phyloP scores from a whole-genome alignment of 2,888 invertebrate species.

The Heliothis peltigera region DNA sequence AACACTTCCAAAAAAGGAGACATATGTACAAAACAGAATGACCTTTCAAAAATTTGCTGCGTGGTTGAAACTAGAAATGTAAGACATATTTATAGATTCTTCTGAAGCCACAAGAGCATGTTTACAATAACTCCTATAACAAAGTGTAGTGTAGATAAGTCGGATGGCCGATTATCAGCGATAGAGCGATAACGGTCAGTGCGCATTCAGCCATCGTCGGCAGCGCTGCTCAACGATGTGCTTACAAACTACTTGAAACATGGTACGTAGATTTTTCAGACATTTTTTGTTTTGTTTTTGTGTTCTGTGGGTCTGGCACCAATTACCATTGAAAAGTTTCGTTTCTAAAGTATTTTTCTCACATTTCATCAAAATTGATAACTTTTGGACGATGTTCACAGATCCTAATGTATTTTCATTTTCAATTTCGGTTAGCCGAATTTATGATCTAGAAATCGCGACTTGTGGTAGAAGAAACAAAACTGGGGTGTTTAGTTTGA shows the following conservation, averaged over 20 bases:
- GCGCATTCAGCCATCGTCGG: slow-evolving; percentile 48
- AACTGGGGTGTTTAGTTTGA: no score
- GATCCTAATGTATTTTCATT: no score
- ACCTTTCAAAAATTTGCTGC: slow-evolving; percentile 10
- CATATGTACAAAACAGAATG: background rate
- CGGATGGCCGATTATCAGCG: slow-evolving; percentile 48
- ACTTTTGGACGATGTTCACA: background rate
- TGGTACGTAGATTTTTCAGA: slow-evolving; percentile 43
- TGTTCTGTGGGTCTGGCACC: background rate
- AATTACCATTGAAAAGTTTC: no score
- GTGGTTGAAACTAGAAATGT: background rate
- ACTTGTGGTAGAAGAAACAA: no score
- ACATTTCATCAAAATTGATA: background rate
- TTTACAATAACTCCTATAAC: slow-evolving; percentile 11
- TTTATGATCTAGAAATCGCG: no score
- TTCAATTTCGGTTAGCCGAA: no score
- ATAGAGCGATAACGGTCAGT: slow-evolving; percentile 62
- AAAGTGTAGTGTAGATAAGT: slow-evolving; percentile 35
- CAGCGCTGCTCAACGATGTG: slow-evolving; percentile 61
- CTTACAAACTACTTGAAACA: slow-evolving; percentile 46
- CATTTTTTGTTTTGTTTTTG: background rate
- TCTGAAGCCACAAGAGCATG: slow-evolving; percentile 3
- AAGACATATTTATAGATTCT: background rate
- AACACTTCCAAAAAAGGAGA: slow-evolving; percentile 8
- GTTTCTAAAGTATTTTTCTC: no score